Evolutionary conservation across 2,797 vertebrate genomes (phyloP).

Genomic region (Sebastes hopkinsi): DNA sequence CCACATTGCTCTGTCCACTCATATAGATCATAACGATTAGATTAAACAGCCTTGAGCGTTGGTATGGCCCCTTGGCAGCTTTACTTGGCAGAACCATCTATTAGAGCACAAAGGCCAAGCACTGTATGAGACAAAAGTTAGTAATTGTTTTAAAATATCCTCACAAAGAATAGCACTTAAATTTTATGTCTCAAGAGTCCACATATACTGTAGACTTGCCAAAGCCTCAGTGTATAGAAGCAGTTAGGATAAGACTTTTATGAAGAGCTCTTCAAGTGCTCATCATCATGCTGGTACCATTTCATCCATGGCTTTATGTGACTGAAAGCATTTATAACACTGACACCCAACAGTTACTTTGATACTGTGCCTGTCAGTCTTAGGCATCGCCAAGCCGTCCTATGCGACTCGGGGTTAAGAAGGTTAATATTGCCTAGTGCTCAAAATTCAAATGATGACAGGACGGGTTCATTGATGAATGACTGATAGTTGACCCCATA

Average conservation of each 20-base stretch:
- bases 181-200: conserved; percentile 36
- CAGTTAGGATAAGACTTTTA: conserved; percentile 70
- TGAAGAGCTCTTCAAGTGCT: conserved; percentile 59
- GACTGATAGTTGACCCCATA: conserved; percentile 82
- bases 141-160: conserved; percentile 24
- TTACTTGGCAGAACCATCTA: conserved; percentile 32
- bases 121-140: conserved; percentile 37
- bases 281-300: conserved; percentile 61
- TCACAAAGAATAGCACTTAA: conserved; percentile 10
- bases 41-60: conserved; percentile 63
- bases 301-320: conserved; percentile 75
- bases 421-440: conserved; percentile 79
- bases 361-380: conserved; percentile 79
- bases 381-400: conserved; percentile 69
- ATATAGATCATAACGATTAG: conserved; percentile 61
- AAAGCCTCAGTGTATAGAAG: conserved; percentile 19
- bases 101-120: conserved; percentile 37
- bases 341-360: conserved; percentile 79
- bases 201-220: conserved; percentile 13
- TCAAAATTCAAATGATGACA: conserved; percentile 79
- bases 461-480: conserved; percentile 79
- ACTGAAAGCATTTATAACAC: conserved; percentile 80
- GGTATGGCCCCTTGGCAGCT: conserved; percentile 33
- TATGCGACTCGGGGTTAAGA: conserved; percentile 63
- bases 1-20: conserved; percentile 62